Conservation (phyloP, 2,888 invertebrate species). For the Heteromyza rotundicornis region DNA sequence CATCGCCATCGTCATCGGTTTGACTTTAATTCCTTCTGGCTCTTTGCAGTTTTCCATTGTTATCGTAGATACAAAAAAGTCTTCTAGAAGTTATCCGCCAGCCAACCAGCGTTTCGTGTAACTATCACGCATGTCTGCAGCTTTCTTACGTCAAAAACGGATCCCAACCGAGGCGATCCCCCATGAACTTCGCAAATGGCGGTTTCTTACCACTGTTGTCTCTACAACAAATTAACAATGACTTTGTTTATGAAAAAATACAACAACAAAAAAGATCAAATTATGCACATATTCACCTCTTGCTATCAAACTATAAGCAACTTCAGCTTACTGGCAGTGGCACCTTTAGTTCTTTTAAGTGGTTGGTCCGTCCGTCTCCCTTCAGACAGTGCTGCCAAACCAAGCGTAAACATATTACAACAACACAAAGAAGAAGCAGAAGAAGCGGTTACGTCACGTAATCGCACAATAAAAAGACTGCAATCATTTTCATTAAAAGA, state of each 20-base stretch:
- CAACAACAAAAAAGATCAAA: too few relatives aligned
- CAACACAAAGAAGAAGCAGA: background rate
- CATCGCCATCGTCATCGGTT: background rate
- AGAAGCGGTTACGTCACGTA: slow-evolving; percentile 10
- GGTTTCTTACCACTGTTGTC: too few relatives aligned
- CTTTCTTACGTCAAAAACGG: background rate
- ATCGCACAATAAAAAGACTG: slow-evolving; percentile 3
- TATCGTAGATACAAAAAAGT: background rate
- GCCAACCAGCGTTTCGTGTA: too few relatives aligned
- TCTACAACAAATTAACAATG: background rate
- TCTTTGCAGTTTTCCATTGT: background rate
- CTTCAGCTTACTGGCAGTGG: background rate
- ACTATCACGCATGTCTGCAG: background rate
- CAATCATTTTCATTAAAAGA: background rate
- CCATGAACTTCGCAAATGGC: background rate
- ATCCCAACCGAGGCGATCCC: too few relatives aligned
- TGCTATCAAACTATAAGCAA: background rate
- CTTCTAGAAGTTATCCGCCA: background rate
- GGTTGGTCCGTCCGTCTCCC: background rate
- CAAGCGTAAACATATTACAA: background rate
- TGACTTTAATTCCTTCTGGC: background rate
- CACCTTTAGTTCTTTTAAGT: slow-evolving; percentile 3
- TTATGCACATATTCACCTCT: slow-evolving; percentile 15
- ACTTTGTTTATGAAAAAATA: slow-evolving; percentile 1
- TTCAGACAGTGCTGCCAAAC: background rate